Evolutionary conservation across 2,113 vertebrate genomes (phyloP), one percentile per base, ranked within the genome.

Genomic region (Haplochromis vanheusdeni): DNA sequence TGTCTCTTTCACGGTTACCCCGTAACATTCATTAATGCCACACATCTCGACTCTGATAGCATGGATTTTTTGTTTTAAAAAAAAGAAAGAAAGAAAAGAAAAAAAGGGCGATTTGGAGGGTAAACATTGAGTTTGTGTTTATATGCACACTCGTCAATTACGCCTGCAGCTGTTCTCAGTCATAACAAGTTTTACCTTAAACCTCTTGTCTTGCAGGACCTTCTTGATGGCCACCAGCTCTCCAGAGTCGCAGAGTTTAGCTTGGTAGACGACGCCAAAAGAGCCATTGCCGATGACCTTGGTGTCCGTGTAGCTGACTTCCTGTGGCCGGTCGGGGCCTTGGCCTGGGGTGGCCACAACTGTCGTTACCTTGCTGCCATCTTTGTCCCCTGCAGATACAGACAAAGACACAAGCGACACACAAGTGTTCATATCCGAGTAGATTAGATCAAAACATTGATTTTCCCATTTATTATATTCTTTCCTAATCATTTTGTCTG

Each of bases 161-260:
- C 8, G 26, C 19, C 51, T 26, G 10, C 7, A 40, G 62, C 13
- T 21, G 37, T 33, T 47, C 19, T 47, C 26, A 8, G 12, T 70
- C 14, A 13, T 31, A 55, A 45, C 16, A n/a, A 33, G n/a, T 16
- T 19, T 58, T 96, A 99, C 98, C 98, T 99, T 99, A 95, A 99
- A 99, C 95, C 99, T 97, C 93, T 99, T 99, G 96, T 99, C 99
- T 93, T 99, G 99, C 83, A 99, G 96, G 89, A 99, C 99, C 95
- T 99, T 99, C 95, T 99, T 99, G 94, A 99, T 99, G 93, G 99
- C 99, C 94, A 99, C 98, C 96, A 99, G 90, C 93, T 99, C 99
- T 93, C 98, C 98, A 9, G 98, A 98, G 97, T 99, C 98, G 62
- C 98, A 99, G 68, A 99, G 98, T 93, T 99, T 99, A 87, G 99